Base-by-base conservation (phyloP, 2,888 invertebrate species). In the Torymus texanus region DNA sequence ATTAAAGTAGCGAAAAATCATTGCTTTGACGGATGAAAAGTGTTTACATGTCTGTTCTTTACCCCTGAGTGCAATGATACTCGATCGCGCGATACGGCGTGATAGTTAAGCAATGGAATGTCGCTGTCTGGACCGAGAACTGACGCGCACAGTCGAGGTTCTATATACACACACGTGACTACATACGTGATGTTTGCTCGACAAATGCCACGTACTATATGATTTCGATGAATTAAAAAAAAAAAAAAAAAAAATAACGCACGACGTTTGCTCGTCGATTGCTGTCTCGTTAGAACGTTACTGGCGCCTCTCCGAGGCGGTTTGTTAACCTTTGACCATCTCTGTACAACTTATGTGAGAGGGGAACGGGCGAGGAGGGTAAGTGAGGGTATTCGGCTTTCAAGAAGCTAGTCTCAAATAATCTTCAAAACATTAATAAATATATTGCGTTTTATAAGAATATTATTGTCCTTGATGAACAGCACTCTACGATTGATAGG, bases 271-370 rank as follows among this genome's bases (percentile, higher is more conserved):
- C 55, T 62, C 74, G 72, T 72, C 72, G 83, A 83, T 85, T 79
- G 81, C 70, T 76, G 41, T 41, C 41, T 78, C 67, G 76, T 70
- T 71, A 70, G 41, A 53, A 68, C n/a, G 68, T 76, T 75, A 79
- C 80, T 61, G 85, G 85, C 85, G 85, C 82, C 84, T 82, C 81
- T 66, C 71, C 73, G 86, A 41, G 8, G 21, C 79, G 75, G 82
- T 83, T 83, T 82, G 79, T 84, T 83, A 82, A 83, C 83, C 84
- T 68, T 18, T 80, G 85, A 84, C 82, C 82, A 83, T 82, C 50
- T 66, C 53, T 58, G 55, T 41, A 41, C 70, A 73, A 74, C 75
- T 77, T 41, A 65, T 41, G 41, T 8, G 41, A 41, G 41, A 8
- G 41, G 41, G 41, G 41, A 8, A 8, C 41, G 41, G 41, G 41